Evolutionary conservation across 2,797 vertebrate genomes (phyloP).

Genomic region (Borostomias antarcticus): DNA sequence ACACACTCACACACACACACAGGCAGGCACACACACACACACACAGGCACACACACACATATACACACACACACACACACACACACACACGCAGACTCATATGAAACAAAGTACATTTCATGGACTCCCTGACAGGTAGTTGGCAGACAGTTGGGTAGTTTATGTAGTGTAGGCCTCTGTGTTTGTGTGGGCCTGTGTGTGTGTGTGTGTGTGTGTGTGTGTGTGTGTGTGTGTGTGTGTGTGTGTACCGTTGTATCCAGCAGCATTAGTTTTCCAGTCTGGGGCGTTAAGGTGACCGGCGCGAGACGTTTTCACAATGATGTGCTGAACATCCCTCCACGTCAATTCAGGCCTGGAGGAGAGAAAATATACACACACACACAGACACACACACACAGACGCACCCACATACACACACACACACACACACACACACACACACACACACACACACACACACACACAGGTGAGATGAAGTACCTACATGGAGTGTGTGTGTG

Average conservation of each 20-base stretch:
- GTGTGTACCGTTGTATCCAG: slow-evolving; percentile 92
- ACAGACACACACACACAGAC: slow-evolving; percentile 5
- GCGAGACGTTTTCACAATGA: slow-evolving; percentile 96
- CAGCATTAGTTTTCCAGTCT: slow-evolving; percentile 99
- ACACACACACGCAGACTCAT: too few species aligned
- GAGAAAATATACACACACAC: slow-evolving; percentile 39
- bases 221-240: slow-evolving; percentile 11
- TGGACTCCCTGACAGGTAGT: slow-evolving; percentile 47
- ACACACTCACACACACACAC: slow-evolving; percentile 26
- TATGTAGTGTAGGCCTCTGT: slow-evolving; percentile 16
- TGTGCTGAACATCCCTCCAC: slow-evolving; percentile 98
- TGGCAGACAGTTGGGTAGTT: slow-evolving; percentile 43
- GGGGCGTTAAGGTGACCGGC: slow-evolving; percentile 95
- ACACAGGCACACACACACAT: slow-evolving; percentile 4
- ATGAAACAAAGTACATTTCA: slow-evolving; percentile 52
- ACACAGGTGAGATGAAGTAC: not conserved
- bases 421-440: not conserved
- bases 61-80: slow-evolving; percentile 21
- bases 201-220: slow-evolving; percentile 1
- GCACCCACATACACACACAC: too few species aligned
- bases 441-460: not conserved
- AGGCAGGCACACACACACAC: not conserved
- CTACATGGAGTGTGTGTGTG: not conserved
- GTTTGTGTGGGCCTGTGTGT: slow-evolving; percentile 12
- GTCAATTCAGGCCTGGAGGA: slow-evolving; percentile 85